These are phyloP conservation scores for Mus minutoides DNA, from an alignment of 2,797 vertebrate genomes.

Conservation along the genomic window DNA sequence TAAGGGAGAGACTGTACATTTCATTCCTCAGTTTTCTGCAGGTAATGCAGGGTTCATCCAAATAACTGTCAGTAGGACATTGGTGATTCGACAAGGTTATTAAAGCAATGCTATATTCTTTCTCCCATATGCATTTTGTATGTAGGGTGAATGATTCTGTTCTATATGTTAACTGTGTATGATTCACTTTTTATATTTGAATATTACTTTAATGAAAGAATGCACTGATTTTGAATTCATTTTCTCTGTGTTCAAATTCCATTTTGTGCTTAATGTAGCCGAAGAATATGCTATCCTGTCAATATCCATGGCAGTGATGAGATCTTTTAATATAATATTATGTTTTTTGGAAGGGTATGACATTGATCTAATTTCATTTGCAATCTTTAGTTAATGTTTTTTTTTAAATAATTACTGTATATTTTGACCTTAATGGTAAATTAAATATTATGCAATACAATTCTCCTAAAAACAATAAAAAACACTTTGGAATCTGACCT, in stretches of 20 bases:
- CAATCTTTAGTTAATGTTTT: background rate
- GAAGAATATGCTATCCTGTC: accelerated
- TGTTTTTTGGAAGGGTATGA: too few relatives aligned
- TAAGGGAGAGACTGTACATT: accelerated
- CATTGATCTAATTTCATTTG: background rate
- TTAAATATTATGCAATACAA: background rate
- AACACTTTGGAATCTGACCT: background rate
- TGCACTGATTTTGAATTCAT: background rate
- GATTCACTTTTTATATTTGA: background rate
- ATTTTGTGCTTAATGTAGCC: background rate
- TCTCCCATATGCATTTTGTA: background rate
- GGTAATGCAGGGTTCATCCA: accelerated
- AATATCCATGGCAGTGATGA: background rate
- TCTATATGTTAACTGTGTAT: background rate
- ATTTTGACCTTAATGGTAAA: background rate
- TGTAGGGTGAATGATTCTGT: background rate
- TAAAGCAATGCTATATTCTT: background rate
- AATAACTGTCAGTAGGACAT: background rate
- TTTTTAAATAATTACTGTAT: background rate
- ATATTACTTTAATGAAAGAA: background rate
- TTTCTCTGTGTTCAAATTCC: background rate
- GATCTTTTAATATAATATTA: background rate
- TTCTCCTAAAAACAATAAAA: background rate
- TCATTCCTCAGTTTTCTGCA: background rate
- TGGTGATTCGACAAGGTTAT: background rate